Conservation (phyloP, 2,888 invertebrate genomes). For the Chloromyia formosa region DNA sequence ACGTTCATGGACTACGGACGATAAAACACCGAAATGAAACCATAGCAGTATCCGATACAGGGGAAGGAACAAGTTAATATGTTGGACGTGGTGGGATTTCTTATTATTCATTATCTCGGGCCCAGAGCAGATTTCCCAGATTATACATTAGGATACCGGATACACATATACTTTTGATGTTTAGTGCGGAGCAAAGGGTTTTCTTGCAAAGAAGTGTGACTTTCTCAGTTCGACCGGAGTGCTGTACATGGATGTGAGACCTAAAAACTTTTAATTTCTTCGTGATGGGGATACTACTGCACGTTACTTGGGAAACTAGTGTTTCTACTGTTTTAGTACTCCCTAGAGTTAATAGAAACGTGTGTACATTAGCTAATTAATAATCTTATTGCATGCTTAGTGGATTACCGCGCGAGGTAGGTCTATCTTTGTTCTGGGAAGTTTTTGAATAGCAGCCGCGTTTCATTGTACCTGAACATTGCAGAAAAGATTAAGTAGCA, state of each 20-base stretch:
- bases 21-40: slow-evolving; percentile 39
- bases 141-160: slow-evolving; percentile 2
- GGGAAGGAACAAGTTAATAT: slow-evolving; percentile 38
- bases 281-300: background rate
- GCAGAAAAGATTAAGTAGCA: too few species aligned
- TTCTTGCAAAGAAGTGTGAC: background rate
- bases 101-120: slow-evolving; percentile 34
- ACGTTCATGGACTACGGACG: slow-evolving; percentile 29
- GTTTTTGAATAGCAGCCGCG: too few species aligned
- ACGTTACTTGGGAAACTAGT: too few species aligned
- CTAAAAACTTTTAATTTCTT: slow-evolving; percentile 19
- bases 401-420: too few species aligned
- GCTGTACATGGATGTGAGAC: slow-evolving; percentile 11
- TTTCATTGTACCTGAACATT: too few species aligned
- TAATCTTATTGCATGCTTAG: slow-evolving; percentile 31
- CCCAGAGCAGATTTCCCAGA: slow-evolving; percentile 25
- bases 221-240: background rate
- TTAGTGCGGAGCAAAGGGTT: background rate
- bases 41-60: slow-evolving; percentile 16
- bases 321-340: background rate
- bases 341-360: background rate
- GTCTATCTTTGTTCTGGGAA: too few species aligned
- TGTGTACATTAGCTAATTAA: slow-evolving; percentile 38
- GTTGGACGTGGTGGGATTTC: slow-evolving; percentile 32
- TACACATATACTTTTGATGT: background rate